phyloP scores from a whole-genome alignment of 1,140 invertebrate species.

The Microplitis mediator region DNA sequence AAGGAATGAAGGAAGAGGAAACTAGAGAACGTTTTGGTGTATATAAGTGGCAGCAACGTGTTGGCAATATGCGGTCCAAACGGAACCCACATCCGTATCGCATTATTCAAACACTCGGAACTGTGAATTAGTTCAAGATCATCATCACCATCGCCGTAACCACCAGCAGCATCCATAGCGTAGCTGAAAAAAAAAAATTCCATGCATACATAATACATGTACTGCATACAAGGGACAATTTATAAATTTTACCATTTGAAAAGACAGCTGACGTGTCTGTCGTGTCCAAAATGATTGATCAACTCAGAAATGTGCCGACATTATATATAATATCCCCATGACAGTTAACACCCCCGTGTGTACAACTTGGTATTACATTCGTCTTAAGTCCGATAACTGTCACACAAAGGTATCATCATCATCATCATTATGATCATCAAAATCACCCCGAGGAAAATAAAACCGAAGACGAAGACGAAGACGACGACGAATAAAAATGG shows the following conservation, averaged over 20 bases:
- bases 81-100: background rate
- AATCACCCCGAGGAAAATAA: background rate
- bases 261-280: background rate
- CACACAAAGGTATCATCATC: slow-evolving; percentile 10
- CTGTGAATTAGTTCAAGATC: background rate
- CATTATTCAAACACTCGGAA: slow-evolving; percentile 1
- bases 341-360: slow-evolving; percentile 19
- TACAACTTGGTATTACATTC: slow-evolving; percentile 5
- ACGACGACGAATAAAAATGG: slow-evolving; percentile 18
- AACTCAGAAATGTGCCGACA: slow-evolving; percentile 21
- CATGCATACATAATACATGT: background rate
- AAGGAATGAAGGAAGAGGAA: background rate
- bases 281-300: slow-evolving; percentile 14
- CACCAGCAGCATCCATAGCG: background rate
- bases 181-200: background rate
- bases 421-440: background rate
- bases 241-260: background rate
- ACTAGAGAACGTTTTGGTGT: background rate
- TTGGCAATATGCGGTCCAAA: background rate
- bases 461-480: background rate
- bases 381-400: slow-evolving; percentile 3
- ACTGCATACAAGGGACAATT: background rate
- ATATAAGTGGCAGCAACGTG: background rate
- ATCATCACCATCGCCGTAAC: background rate
- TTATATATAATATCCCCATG: slow-evolving; percentile 20